Percentiles rank a stretch among this genome's conserved stretches.
Conservation (phyloP, 1,140 invertebrate species). For the Leptopilina boulardi region DNA sequence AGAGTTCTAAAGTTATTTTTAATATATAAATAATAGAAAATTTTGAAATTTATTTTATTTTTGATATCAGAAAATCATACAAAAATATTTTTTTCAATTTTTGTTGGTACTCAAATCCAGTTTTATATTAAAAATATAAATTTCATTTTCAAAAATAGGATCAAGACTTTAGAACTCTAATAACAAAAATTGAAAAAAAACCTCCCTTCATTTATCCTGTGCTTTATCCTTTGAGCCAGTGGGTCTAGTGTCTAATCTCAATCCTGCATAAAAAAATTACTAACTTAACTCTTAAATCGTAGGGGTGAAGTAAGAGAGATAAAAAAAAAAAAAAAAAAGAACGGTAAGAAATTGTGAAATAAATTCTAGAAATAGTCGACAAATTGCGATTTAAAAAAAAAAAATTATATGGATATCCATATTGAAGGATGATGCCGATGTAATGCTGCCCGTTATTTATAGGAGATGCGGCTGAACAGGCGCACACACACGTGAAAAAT, state of each 20-base stretch:
- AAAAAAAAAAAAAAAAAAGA: conserved; percentile 40
- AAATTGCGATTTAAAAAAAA: conserved; percentile 40
- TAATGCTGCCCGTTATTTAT: conserved; percentile 78
- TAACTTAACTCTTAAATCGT: conserved; percentile 9
- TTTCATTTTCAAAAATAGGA: too few species aligned
- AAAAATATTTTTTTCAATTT: too few species aligned
- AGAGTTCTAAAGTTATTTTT: too few species aligned
- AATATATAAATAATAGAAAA: too few species aligned
- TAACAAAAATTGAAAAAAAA: not conserved
- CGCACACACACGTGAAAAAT: conserved; percentile 70
- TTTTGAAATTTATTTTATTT: too few species aligned
- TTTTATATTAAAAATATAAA: too few species aligned
- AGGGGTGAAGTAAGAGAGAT: conserved; percentile 37
- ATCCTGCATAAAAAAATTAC: conserved; percentile 11
- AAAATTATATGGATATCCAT: conserved; percentile 51
- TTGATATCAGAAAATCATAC: too few species aligned
- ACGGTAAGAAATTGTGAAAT: conserved; percentile 29
- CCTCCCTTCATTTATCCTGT: not conserved
- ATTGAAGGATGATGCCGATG: conserved; percentile 66
- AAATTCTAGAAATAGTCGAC: not conserved
- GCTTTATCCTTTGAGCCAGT: conserved; percentile 22
- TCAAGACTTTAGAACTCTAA: not conserved
- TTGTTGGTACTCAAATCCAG: too few species aligned
- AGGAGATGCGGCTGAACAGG: conserved; percentile 76
- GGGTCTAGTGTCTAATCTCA: conserved; percentile 1